Percentiles rank a stretch among this genome's conserved stretches.
These are phyloP conservation scores for Orientallactaga bullata DNA, from an alignment of 2,113 vertebrate species.

Conservation along the genomic window DNA sequence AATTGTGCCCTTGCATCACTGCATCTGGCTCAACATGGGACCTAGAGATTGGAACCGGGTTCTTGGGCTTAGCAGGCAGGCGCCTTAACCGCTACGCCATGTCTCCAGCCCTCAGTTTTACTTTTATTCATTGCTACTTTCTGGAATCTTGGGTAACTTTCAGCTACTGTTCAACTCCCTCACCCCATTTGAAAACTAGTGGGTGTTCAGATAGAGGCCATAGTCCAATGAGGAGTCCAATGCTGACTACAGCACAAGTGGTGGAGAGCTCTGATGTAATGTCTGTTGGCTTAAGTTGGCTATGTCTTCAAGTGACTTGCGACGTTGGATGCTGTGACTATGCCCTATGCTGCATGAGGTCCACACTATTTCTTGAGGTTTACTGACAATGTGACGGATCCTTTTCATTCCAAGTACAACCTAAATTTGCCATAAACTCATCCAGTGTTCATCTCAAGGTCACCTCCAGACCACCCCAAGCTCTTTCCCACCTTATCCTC, in stretches of 20 bases:
- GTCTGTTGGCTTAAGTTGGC: not conserved
- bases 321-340: not conserved
- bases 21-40: too few relatives aligned
- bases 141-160: not conserved
- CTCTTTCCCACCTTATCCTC: not conserved
- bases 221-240: not conserved
- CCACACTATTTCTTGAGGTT: not conserved
- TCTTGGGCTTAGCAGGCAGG: too few relatives aligned
- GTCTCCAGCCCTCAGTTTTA: not conserved
- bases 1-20: too few relatives aligned
- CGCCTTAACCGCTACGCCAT: too few relatives aligned
- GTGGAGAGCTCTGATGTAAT: not conserved
- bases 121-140: not conserved
- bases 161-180: not conserved
- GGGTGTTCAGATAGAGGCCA: not conserved
- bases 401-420: not conserved
- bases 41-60: too few relatives aligned
- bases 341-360: not conserved
- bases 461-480: not conserved
- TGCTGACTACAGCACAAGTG: not conserved
- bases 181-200: not conserved
- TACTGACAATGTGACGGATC: not conserved
- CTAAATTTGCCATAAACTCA: not conserved
- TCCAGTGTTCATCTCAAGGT: not conserved
- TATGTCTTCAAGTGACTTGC: not conserved